Percentiles rank a stretch among this genome's conserved stretches.
Conservation (phyloP, 2,113 vertebrate genomes). For the Xiphophorus hellerii region DNA sequence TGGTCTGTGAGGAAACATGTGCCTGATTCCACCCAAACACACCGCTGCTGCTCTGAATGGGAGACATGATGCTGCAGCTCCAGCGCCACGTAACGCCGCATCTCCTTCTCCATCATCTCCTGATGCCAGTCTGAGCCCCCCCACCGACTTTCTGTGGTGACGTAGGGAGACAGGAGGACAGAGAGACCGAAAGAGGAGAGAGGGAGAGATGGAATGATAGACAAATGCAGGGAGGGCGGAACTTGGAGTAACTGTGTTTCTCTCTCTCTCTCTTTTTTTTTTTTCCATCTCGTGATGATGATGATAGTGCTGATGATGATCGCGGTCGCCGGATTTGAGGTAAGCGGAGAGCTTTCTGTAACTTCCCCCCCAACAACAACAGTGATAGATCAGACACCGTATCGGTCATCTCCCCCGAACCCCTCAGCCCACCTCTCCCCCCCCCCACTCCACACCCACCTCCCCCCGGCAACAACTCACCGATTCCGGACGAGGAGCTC, state of each 20-base stretch:
- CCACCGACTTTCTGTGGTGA: conserved; percentile 74
- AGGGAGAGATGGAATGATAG: conserved; percentile 74
- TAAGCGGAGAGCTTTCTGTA: conserved; percentile 63
- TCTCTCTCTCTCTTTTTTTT: conserved; percentile 48
- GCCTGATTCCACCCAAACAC: not conserved
- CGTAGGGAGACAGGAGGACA: conserved; percentile 64
- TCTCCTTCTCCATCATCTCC: conserved; percentile 68
- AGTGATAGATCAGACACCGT: conserved; percentile 12
- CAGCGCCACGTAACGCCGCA: conserved; percentile 54
- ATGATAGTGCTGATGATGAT: conserved; percentile 62
- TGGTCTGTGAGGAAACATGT: not conserved
- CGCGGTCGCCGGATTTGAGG: conserved; percentile 72
- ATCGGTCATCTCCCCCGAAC: not conserved
- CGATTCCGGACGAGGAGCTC: conserved; percentile 93
- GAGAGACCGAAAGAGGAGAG: conserved; percentile 36
- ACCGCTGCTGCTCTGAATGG: conserved; percentile 27
- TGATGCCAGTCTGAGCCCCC: conserved; percentile 54
- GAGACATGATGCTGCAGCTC: conserved; percentile 52
- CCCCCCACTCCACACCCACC: no score
- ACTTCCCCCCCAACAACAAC: conserved; percentile 52
- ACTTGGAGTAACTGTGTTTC: conserved; percentile 74
- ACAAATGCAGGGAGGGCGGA: conserved; percentile 78
- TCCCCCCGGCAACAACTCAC: conserved; percentile 79
- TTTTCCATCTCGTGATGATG: conserved; percentile 69
- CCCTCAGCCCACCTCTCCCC: no score